phyloP scores from a whole-genome alignment of 2,888 invertebrate species.

The Drosophila merina region DNA sequence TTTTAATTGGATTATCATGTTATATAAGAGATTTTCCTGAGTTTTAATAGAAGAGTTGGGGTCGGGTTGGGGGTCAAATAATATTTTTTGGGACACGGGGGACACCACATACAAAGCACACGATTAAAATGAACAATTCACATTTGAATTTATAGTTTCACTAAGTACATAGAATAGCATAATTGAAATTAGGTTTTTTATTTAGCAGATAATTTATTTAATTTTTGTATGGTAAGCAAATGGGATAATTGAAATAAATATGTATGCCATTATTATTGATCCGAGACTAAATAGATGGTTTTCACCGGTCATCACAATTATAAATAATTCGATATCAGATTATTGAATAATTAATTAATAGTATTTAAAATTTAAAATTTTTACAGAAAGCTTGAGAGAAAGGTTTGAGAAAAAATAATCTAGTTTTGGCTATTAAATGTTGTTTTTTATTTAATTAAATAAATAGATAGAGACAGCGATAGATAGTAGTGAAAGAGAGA shows the following conservation, averaged over 20 bases:
- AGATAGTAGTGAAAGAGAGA: slow-evolving; percentile 22
- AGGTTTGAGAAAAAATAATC: slow-evolving; percentile 20
- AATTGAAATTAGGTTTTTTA: slow-evolving; percentile 24
- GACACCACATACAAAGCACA: slow-evolving; percentile 40
- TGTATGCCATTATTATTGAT: slow-evolving; percentile 15
- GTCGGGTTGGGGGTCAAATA: slow-evolving; percentile 5
- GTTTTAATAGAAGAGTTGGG: background rate
- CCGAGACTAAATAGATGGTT: slow-evolving; percentile 31
- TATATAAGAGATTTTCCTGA: background rate
- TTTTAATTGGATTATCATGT: slow-evolving; percentile 17
- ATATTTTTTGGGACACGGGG: background rate
- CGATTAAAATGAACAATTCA: slow-evolving; percentile 33
- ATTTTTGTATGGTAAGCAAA: slow-evolving; percentile 28
- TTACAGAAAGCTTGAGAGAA: slow-evolving; percentile 32
- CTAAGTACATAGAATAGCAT: slow-evolving; percentile 42
- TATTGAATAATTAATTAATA: slow-evolving; percentile 40
- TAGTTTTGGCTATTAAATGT: slow-evolving; percentile 20
- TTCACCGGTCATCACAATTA: slow-evolving; percentile 22
- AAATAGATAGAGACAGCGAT: slow-evolving; percentile 22
- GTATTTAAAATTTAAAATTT: slow-evolving; percentile 35
- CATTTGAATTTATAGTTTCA: slow-evolving; percentile 30
- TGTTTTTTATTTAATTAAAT: slow-evolving; percentile 1
- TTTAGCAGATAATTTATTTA: slow-evolving; percentile 20
- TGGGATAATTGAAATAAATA: slow-evolving; percentile 27
- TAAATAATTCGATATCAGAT: slow-evolving; percentile 51